Base-by-base conservation (phyloP, 2,888 invertebrate genomes). In the Abscondita cerata region DNA sequence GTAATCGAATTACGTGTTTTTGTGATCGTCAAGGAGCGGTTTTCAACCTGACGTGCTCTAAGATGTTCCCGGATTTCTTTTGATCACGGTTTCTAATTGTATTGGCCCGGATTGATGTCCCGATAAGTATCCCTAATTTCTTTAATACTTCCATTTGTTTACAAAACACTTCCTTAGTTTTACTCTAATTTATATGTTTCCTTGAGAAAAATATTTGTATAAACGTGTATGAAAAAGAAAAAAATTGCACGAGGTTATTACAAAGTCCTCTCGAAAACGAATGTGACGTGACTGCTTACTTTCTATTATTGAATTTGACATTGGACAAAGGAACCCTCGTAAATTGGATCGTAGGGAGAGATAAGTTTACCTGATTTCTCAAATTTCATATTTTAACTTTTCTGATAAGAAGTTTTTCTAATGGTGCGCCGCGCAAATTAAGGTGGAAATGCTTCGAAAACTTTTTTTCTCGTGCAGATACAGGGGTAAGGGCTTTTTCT, bases 1-100 rank as follows among this genome's bases (percentile, higher is more conserved):
- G 68, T 67, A 70, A 70, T 70, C 70, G 69, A 70, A 69, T 70
- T 70, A 70, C 70, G 68, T 68, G 70, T 69, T 70, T 69, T 69
- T 69, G 68, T 70, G 69, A 70, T 70, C 68, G 68, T 68, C 64
- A 70, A 70, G 67, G 67, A 66, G 66, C 65, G 67, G 63, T 59
- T 68, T 66, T 68, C 62, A 65, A 61, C 56, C 58, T 65, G 68
- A 67, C 68, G 66, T 68, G 68, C 63, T 68, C 62, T 60, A 57
- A 64, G 64, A 66, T 65, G 62, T 59, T 68, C 63, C 59, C 62
- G 58, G 67, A 68, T 68, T 67, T 69, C 69, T 69, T n/a, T 69
- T 63, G 67, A 63, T 64, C 65, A 48, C 51, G 65, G 60, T 59
- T 68, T 70, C 70, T 70, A 70, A 70, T 70, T 68, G 67, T 68